Base-by-base conservation (phyloP, 2,888 invertebrate genomes). In the Stenotaenia linearis region DNA sequence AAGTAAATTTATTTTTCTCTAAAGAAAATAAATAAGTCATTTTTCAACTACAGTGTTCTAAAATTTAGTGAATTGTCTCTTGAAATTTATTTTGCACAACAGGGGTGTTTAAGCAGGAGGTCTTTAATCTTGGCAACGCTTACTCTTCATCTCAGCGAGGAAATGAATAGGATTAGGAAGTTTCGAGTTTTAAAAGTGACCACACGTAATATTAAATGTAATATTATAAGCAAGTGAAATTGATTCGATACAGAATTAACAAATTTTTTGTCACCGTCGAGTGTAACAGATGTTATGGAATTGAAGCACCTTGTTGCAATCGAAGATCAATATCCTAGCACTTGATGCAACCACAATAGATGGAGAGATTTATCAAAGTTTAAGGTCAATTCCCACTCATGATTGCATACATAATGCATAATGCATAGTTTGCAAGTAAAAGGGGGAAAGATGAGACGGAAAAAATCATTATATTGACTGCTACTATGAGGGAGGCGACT, bases 391-490 rank as follows among this genome's bases (percentile, higher is more conserved):
- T 69, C 28, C 69, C 69, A 69, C 69, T 69, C 69, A 69, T 69
- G 69, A 69, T 69, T 69, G 69, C 69, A 69, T 69, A 25, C 25
- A 69, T 69, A 69, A 69, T 69, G 69, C 69, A 69, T 69, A 69
- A 69, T 69, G 69, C 69, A 69, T 69, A 69, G 69, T 69, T 25
- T 69, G 69, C 69, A 69, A 69, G 69, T 69, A 69, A 69, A 69
- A 28, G 69, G 69, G 69, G 25, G 69, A 50, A 32, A 32, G 69
- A 69, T 25, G 69, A 15, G 69, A 28, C 23, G 69, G 23, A 28
- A 69, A 56, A 50, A 69, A 69, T 69, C 69, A 69, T 69, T 69
- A 69, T 69, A 69, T 69, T 69, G 69, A 69, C 69, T 69, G 69
- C 69, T 25, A 69, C 69, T 28, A 28, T 12, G n/a, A 25, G 69